Percentiles rank a stretch among this genome's conserved stretches.
These are phyloP conservation scores for Coecobrya sp. DNA, from an alignment of 2,888 invertebrate species.

Conservation along the genomic window DNA sequence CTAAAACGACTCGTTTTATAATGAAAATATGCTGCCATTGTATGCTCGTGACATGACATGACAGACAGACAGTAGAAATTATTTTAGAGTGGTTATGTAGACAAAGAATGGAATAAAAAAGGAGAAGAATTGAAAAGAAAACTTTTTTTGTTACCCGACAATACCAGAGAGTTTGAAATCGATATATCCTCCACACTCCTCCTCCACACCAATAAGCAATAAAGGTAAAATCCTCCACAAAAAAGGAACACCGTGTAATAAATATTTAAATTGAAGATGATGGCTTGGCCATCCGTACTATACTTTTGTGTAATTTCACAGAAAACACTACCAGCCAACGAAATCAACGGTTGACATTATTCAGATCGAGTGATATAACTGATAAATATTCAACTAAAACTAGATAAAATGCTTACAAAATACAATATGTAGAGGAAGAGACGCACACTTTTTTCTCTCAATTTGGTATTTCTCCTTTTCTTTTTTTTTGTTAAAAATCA, in stretches of 20 bases:
- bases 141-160: conserved; percentile 32
- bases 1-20: background rate
- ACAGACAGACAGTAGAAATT: conserved; percentile 52
- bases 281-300: background rate
- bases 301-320: conserved; percentile 35
- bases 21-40: background rate
- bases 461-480: background rate
- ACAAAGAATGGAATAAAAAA: conserved; percentile 49
- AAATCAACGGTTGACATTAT: conserved; percentile 27
- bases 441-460: background rate
- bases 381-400: conserved; percentile 25
- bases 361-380: background rate
- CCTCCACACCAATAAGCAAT: background rate
- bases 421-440: background rate
- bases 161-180: conserved; percentile 12
- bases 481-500: background rate
- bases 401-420: background rate
- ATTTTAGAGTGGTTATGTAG: background rate
- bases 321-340: conserved; percentile 25
- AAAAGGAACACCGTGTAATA: background rate
- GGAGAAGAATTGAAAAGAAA: conserved; percentile 18
- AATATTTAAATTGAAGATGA: background rate
- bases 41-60: conserved; percentile 8
- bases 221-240: conserved; percentile 36
- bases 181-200: conserved; percentile 34